A percentile compares a stretch with the other conserved stretches of the same genome.
phyloP scores from a whole-genome alignment of 2,797 vertebrate genomes.

The Alcedo atthis region DNA sequence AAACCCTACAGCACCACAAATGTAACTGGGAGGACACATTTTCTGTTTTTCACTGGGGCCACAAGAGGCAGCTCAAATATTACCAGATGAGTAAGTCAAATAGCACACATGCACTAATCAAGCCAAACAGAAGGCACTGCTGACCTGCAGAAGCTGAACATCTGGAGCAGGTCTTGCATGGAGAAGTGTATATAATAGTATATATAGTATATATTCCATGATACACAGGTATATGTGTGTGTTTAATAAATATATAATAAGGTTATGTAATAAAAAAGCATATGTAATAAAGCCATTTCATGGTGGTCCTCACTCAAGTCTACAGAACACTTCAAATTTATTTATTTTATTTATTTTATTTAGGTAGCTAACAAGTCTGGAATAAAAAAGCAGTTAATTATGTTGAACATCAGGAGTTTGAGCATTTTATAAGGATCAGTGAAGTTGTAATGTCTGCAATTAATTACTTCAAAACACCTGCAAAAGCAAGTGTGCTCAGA shows the following conservation, averaged over 20 bases:
- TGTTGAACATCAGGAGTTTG: neutral
- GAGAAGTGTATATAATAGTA: neutral
- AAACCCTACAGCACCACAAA: neutral
- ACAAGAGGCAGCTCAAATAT: neutral
- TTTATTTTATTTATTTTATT: neutral
- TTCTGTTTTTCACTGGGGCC: neutral
- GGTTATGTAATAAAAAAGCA: neutral
- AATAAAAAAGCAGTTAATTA: neutral
- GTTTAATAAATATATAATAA: too few relatives aligned
- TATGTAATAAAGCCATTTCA: neutral
- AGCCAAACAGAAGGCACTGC: neutral
- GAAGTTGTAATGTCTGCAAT: rapidly evolving
- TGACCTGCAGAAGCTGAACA: neutral
- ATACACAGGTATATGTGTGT: too few relatives aligned
- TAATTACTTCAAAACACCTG: neutral
- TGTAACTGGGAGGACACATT: neutral
- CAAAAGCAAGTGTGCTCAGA: neutral
- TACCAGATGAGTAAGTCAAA: neutral
- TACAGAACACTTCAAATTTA: neutral
- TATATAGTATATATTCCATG: too few relatives aligned
- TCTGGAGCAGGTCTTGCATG: neutral
- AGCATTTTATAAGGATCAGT: neutral
- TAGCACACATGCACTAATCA: rapidly evolving
- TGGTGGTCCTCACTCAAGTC: neutral
- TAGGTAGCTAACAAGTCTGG: neutral